These are phyloP conservation scores for Montipora sp. DNA, from an alignment of 64 coral and sea anemone genomes.

Conservation along the genomic window DNA sequence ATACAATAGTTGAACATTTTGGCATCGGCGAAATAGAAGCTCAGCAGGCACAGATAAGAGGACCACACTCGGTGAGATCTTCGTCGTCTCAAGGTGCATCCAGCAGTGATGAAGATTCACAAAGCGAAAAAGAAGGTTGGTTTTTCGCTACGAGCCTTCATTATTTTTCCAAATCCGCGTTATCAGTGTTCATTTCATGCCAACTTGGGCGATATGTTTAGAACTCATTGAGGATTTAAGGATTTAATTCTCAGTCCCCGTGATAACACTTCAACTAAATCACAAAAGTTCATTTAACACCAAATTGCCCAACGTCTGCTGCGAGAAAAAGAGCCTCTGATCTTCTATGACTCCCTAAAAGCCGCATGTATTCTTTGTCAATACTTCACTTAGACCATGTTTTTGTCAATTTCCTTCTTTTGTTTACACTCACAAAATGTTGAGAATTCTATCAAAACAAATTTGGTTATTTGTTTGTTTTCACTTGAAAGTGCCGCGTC, in stretches of 20 bases:
- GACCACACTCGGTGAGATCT: slow-evolving; percentile 55
- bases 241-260: too few relatives aligned
- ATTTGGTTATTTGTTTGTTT: neutral
- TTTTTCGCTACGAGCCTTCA: neutral
- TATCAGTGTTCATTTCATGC: neutral
- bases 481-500: neutral
- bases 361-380: too few relatives aligned
- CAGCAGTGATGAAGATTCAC: slow-evolving; percentile 46
- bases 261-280: too few relatives aligned
- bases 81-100: slow-evolving; percentile 62
- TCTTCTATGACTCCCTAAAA: too few relatives aligned
- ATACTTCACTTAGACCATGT: too few relatives aligned
- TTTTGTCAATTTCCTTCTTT: neutral
- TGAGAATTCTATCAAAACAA: neutral
- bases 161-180: neutral
- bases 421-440: slow-evolving; percentile 11
- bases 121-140: slow-evolving; percentile 78
- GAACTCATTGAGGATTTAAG: neutral
- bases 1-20: slow-evolving; percentile 87
- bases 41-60: slow-evolving; percentile 77
- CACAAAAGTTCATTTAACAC: too few relatives aligned
- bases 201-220: neutral
- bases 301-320: too few relatives aligned
- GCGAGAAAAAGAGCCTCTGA: too few relatives aligned
- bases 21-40: slow-evolving; percentile 84